These are phyloP conservation scores for Beaufortia kweichowensis DNA, from an alignment of 2,113 vertebrate species.

Conservation along the genomic window DNA sequence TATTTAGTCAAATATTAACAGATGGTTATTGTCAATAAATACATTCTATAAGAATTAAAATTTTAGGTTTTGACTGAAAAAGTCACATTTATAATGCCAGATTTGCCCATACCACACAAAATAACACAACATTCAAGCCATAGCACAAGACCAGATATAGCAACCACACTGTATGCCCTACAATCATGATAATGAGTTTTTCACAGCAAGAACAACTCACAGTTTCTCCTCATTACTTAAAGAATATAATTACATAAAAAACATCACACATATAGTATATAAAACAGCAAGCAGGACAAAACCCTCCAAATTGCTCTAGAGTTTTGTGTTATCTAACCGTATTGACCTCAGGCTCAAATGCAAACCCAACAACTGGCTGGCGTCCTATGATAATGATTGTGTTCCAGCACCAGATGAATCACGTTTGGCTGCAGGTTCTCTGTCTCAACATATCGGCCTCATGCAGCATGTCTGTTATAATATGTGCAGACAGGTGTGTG, in stretches of 20 bases:
- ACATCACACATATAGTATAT: not conserved
- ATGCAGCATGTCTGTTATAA: not conserved
- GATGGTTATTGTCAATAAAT: no score
- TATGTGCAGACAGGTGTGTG: conserved; percentile 15
- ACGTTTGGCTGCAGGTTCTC: conserved; percentile 35
- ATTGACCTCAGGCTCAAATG: not conserved
- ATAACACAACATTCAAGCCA: no score
- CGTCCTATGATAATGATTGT: conserved; percentile 26
- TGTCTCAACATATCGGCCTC: conserved; percentile 25
- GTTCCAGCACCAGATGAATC: not conserved
- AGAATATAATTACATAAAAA: not conserved
- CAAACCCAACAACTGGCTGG: not conserved
- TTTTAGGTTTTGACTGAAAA: no score
- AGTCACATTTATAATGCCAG: no score
- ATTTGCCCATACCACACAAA: no score
- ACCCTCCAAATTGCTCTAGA: not conserved
- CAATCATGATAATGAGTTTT: no score
- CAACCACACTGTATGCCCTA: no score
- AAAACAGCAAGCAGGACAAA: not conserved
- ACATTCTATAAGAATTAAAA: no score
- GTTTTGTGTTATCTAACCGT: not conserved
- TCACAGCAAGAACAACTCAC: no score
- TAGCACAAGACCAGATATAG: no score
- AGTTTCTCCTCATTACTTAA: no score
- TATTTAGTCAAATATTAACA: no score